Evolutionary conservation across 2,113 vertebrate species (phyloP), one percentile per base, ranked within the genome.

Genomic region (Dolichotis patagonum): DNA sequence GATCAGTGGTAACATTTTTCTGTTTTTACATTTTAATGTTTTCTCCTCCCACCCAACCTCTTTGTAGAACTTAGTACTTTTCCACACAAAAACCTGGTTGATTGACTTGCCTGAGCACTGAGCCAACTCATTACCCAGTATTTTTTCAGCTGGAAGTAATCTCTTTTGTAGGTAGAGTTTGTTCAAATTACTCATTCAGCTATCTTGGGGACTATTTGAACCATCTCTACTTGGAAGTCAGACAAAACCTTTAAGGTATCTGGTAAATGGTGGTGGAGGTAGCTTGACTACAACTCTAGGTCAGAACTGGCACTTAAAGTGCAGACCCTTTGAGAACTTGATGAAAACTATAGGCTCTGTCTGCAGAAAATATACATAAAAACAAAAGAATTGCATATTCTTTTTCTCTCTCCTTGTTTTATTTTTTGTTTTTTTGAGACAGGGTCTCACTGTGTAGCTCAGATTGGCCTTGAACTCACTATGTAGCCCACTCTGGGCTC

Each of bases 11-110:
- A 85, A 95, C 38, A 35, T 32, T 89, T 60, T 77, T 73, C 11
- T 41, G 67, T 85, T 88, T 97, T 94, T 82, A 32, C 77, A 90
- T 96, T 93, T 96, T 88, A 96, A 73, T 95, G 49, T 93, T 96
- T 93, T 83, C 89, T 95, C 96, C 82, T 97, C 88, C 95, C 77
- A 85, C 92, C 73, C 60, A 84, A 20, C 38, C 60, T 91, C 41
- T 95, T 78, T 77, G 16, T 85, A 77, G 91, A 80, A 52, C 49
- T 80, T 87, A 56, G 90, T 98, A 97, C 52, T 96, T 97, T 96
- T 95, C 97, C 95, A 8, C 87, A 63, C 88, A 32, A 88, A 93
- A 93, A 88, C 94, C 75, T 92, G 56, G 85, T 91, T 86, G 84
- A 43, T 85, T 94, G 73, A 49, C 88, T 71, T 90, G 95, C 85